These are phyloP conservation scores for Ctenomys sociabilis DNA, from an alignment of 2,113 vertebrate species.

Conservation along the genomic window DNA sequence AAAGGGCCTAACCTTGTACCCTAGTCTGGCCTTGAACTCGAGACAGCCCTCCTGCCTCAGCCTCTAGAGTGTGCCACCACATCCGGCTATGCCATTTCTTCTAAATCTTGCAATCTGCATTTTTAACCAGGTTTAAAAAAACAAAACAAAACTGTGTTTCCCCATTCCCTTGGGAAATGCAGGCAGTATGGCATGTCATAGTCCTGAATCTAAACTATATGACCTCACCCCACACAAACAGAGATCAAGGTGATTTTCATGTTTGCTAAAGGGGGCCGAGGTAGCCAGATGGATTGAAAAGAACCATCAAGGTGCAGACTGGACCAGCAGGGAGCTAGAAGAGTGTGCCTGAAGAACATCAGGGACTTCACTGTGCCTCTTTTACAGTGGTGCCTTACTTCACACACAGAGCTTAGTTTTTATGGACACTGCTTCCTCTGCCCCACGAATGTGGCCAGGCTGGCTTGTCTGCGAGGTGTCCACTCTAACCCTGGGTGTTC, in stretches of 20 bases:
- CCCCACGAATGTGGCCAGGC: not conserved
- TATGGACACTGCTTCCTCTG: conserved; percentile 59
- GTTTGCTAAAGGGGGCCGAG: conserved; percentile 64
- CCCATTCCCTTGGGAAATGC: not conserved
- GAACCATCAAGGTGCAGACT: conserved; percentile 56
- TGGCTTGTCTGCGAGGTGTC: conserved; percentile 26
- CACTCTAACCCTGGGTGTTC: not conserved
- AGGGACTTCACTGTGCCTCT: conserved; percentile 58
- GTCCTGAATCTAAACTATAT: conserved; percentile 13
- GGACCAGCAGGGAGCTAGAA: conserved; percentile 80
- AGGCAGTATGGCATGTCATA: not conserved
- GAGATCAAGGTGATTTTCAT: conserved; percentile 71
- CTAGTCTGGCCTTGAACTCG: not conserved
- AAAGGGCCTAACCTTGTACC: not conserved
- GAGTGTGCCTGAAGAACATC: conserved; percentile 79
- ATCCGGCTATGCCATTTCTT: not conserved
- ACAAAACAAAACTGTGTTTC: not conserved
- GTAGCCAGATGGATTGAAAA: conserved; percentile 80
- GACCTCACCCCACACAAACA: not conserved
- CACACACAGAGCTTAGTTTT: conserved; percentile 8
- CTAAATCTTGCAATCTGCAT: not conserved
- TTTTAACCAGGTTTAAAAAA: not conserved
- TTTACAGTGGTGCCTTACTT: conserved; percentile 44
- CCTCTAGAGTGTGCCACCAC: not conserved
- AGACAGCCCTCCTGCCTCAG: not conserved